Conservation (phyloP, 92 coral and sea anemone genomes). For the Phenganax subtilis region DNA sequence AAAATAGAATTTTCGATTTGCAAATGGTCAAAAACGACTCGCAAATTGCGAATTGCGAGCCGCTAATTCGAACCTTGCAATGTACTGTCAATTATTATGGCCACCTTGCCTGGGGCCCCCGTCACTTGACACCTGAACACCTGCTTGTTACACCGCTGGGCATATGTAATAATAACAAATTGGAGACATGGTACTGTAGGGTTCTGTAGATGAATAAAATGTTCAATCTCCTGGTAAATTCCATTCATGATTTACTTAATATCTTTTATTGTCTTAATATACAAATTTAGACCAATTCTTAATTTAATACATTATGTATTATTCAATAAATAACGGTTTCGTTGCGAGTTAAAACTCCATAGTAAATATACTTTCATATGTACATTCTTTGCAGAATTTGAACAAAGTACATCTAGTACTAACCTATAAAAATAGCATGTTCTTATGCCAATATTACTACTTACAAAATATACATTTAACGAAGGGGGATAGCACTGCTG, state of each 20-base stretch:
- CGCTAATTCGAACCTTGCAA: too few species aligned
- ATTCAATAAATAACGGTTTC: neutral
- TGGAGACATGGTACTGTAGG: too few species aligned
- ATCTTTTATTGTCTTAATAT: neutral
- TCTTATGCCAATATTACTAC: neutral
- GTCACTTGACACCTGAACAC: too few species aligned
- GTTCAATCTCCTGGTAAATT: neutral
- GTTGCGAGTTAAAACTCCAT: neutral
- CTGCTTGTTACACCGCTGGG: too few species aligned
- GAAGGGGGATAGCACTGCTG: neutral
- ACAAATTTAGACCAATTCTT: neutral
- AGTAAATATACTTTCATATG: constrained; percentile 10
- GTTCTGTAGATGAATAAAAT: constrained; percentile 18
- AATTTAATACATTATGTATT: neutral
- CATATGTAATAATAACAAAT: too few species aligned
- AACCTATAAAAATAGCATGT: neutral
- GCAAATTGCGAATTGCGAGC: too few species aligned
- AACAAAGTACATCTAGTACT: neutral
- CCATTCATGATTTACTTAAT: neutral
- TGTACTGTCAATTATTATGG: too few species aligned
- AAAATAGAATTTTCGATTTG: too few species aligned
- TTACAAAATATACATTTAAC: neutral
- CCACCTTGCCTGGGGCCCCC: too few species aligned
- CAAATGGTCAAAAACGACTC: too few species aligned
- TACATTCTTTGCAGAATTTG: neutral